A percentile compares a stretch with the other conserved stretches of the same genome.
Evolutionary conservation across 1,140 invertebrate species (phyloP).

Genomic region (Psix sp.): DNA sequence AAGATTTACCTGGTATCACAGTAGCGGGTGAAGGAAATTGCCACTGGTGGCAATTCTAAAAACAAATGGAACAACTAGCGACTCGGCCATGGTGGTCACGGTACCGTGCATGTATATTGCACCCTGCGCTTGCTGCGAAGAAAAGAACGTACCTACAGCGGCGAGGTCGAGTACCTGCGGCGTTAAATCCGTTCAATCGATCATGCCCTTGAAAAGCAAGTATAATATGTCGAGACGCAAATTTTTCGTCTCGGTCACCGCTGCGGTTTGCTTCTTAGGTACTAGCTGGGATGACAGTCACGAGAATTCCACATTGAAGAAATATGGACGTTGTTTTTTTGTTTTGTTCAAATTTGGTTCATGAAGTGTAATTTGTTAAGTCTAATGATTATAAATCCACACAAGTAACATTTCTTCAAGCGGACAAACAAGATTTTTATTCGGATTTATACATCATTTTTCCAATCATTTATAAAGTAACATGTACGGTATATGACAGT

Average conservation of each 20-base stretch:
- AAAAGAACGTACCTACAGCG: slow-evolving; percentile 51
- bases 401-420: too few species aligned
- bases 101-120: slow-evolving; percentile 17
- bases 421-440: too few species aligned
- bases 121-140: slow-evolving; percentile 18
- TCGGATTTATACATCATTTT: too few species aligned
- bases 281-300: too few species aligned
- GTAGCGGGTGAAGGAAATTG: slow-evolving; percentile 53
- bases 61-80: slow-evolving; percentile 58
- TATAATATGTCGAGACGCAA: slow-evolving; percentile 11
- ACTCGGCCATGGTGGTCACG: slow-evolving; percentile 15
- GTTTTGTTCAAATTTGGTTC: too few species aligned
- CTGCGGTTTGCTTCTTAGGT: too few species aligned
- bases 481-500: too few species aligned
- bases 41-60: slow-evolving; percentile 48
- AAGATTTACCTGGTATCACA: slow-evolving; percentile 32
- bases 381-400: too few species aligned
- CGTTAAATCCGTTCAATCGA: slow-evolving; percentile 44
- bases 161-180: slow-evolving; percentile 18
- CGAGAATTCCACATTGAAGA: too few species aligned
- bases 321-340: too few species aligned
- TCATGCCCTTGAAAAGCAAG: slow-evolving; percentile 36
- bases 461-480: too few species aligned
- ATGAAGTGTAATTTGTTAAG: too few species aligned
- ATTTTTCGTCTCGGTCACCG: slow-evolving; percentile 21